phyloP scores from a whole-genome alignment of 2,888 invertebrate species.

The Drosophila villosipedis region DNA sequence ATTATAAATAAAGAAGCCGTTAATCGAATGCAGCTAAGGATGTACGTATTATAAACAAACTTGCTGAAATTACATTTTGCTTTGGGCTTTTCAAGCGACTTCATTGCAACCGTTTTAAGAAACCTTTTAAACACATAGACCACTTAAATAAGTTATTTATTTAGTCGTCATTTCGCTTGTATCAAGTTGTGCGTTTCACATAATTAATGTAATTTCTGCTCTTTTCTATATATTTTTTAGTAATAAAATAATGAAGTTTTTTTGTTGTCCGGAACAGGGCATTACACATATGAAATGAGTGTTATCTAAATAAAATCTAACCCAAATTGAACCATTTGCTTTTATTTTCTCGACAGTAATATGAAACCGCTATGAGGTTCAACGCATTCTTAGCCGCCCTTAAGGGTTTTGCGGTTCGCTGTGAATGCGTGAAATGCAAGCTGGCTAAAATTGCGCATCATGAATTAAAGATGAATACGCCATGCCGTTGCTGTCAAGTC shows the following conservation, averaged over 20 bases:
- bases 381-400: constrained; percentile 14
- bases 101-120: background rate
- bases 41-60: background rate
- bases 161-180: too few relatives aligned
- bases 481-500: constrained; percentile 19
- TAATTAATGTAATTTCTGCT: background rate
- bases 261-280: background rate
- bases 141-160: background rate
- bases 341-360: background rate
- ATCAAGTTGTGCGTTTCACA: background rate
- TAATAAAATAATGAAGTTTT: background rate
- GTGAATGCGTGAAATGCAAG: constrained; percentile 30
- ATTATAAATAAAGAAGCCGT: constrained; percentile 18
- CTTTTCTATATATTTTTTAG: background rate
- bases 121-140: background rate
- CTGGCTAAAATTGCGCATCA: constrained; percentile 50
- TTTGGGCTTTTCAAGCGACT: background rate
- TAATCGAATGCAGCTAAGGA: constrained; percentile 9
- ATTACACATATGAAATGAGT: background rate
- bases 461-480: constrained; percentile 78
- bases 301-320: background rate
- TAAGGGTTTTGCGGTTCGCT: constrained; percentile 30
- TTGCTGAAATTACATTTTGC: background rate
- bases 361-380: background rate
- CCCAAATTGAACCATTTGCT: constrained; percentile 7